A percentile compares a stretch with the other conserved stretches of the same genome.
phyloP scores from a whole-genome alignment of 2,797 vertebrate species.

The Anguilla pacifica region DNA sequence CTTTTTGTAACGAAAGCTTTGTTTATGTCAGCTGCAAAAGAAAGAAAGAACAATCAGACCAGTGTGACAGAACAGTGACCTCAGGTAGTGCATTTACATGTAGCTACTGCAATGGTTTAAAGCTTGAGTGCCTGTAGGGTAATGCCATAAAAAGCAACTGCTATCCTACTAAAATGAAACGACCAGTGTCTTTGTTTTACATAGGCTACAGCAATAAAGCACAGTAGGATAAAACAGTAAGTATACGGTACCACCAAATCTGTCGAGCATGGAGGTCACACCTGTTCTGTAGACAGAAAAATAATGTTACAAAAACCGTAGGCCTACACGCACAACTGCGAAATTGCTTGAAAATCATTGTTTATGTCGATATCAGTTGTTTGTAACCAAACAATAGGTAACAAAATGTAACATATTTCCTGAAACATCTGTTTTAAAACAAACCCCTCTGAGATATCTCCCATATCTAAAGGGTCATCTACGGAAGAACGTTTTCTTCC shows the following conservation, averaged over 20 bases:
- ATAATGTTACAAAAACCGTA: neutral
- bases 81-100: neutral
- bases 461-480: neutral
- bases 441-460: slow-evolving; percentile 4
- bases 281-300: slow-evolving; percentile 22
- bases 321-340: no score
- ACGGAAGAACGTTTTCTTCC: slow-evolving; percentile 13
- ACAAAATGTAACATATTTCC: neutral
- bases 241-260: slow-evolving; percentile 35
- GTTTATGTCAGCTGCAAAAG: slow-evolving; percentile 39
- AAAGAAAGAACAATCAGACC: neutral
- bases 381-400: neutral
- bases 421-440: neutral
- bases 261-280: slow-evolving; percentile 31
- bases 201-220: neutral
- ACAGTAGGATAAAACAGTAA: neutral
- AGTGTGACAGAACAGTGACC: neutral
- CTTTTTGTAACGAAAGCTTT: slow-evolving; percentile 40
- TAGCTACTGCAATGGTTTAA: neutral
- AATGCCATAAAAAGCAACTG: neutral
- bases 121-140: neutral
- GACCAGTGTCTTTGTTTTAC: neutral
- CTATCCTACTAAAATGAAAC: slow-evolving; percentile 4
- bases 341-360: neutral
- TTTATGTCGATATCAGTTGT: neutral